Conservation (phyloP, 2,113 vertebrate species). For the Dipodomys merriami region DNA sequence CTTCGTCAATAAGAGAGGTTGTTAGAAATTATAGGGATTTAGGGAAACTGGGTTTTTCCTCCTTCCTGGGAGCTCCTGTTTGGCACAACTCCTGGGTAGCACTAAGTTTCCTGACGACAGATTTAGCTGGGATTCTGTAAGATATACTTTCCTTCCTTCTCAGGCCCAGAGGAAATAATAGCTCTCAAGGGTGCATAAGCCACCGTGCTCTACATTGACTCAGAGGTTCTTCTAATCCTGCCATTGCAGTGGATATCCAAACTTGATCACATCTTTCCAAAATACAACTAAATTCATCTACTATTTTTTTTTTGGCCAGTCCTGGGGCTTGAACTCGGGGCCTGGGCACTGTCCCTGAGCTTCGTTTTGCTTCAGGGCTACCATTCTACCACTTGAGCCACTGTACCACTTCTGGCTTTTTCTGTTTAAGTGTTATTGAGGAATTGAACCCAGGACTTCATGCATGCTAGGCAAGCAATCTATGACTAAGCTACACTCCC, state of each 20-base stretch:
- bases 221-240: neutral
- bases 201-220: neutral
- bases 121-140: neutral
- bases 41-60: neutral
- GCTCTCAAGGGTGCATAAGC: rapidly evolving
- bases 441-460: too few relatives aligned
- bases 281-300: too few relatives aligned
- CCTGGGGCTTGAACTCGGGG: neutral
- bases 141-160: neutral
- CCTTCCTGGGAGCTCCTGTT: neutral
- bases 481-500: too few relatives aligned
- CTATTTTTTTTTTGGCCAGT: neutral
- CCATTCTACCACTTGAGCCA: too few relatives aligned
- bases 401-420: too few relatives aligned
- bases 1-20: neutral
- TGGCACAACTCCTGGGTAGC: neutral
- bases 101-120: rapidly evolving
- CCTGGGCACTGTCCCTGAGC: too few relatives aligned
- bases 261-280: neutral
- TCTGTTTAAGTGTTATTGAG: too few relatives aligned
- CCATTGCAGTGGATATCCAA: neutral
- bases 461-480: too few relatives aligned
- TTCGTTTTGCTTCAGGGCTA: too few relatives aligned
- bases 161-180: neutral
- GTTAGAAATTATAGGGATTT: neutral